These are phyloP conservation scores for Drosophila algonquin DNA, from an alignment of 2,888 invertebrate genomes.

Conservation along the genomic window DNA sequence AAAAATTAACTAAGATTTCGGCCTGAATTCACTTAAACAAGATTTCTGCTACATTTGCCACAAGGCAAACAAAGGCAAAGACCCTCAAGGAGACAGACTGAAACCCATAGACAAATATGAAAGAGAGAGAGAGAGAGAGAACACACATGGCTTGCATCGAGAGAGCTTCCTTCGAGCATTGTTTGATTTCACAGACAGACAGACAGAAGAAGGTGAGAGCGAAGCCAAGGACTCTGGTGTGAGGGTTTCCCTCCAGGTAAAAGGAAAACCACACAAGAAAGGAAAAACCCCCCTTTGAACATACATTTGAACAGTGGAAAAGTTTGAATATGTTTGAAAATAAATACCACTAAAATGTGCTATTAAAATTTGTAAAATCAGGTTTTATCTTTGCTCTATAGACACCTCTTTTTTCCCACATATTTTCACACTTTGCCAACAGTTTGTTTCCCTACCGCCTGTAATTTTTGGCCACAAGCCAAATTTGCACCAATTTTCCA, in stretches of 20 bases:
- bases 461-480: constrained; percentile 71
- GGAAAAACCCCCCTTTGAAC: no score
- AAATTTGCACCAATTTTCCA: constrained; percentile 68
- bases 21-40: constrained; percentile 76
- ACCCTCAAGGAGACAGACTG: background rate
- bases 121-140: constrained; percentile 5
- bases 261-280: background rate
- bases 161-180: constrained; percentile 35
- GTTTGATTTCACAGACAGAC: constrained; percentile 68
- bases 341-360: background rate
- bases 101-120: background rate
- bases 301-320: background rate
- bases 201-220: constrained; percentile 20
- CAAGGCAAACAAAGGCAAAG: constrained; percentile 52
- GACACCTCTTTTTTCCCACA: background rate
- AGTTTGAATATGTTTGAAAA: background rate
- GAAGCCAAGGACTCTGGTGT: background rate
- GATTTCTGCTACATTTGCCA: constrained; percentile 66
- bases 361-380: background rate
- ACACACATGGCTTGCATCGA: constrained; percentile 2
- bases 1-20: constrained; percentile 79
- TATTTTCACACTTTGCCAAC: background rate
- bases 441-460: constrained; percentile 39
- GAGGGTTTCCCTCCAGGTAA: background rate
- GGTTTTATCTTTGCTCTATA: background rate